phyloP scores from a whole-genome alignment of 2,888 invertebrate species.

The Synergus umbraculus region DNA sequence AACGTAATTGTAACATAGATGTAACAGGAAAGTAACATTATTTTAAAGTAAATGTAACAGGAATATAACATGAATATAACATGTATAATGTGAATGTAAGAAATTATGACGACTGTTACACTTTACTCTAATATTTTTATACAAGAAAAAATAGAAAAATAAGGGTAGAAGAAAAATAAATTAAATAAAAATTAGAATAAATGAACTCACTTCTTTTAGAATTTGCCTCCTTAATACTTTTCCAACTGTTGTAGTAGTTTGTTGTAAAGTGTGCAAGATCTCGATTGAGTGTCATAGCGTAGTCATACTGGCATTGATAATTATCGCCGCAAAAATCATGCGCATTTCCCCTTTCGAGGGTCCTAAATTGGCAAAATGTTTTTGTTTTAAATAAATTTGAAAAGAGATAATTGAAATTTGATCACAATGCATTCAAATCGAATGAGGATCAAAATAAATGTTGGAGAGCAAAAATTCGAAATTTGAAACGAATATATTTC shows the following conservation, averaged over 20 bases:
- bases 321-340: constrained; percentile 87
- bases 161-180: not conserved
- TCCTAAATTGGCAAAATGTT: constrained; percentile 66
- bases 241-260: constrained; percentile 86
- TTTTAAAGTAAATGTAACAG: too few relatives aligned
- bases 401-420: not conserved
- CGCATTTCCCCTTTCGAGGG: constrained; percentile 82
- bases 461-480: not conserved
- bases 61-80: too few relatives aligned
- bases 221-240: constrained; percentile 76
- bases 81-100: too few relatives aligned
- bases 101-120: too few relatives aligned
- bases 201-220: constrained; percentile 74
- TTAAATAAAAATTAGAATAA: not conserved
- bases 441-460: not conserved
- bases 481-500: not conserved
- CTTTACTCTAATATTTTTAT: too few relatives aligned
- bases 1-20: too few relatives aligned
- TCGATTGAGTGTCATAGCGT: constrained; percentile 89
- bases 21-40: too few relatives aligned
- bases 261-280: constrained; percentile 93
- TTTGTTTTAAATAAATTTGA: constrained; percentile 5
- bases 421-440: not conserved
- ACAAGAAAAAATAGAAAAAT: not conserved
- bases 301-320: constrained; percentile 93